Percentiles rank a stretch among this genome's conserved stretches.
phyloP scores from a whole-genome alignment of 2,113 vertebrate genomes.

The Coregonus clupeaformis region DNA sequence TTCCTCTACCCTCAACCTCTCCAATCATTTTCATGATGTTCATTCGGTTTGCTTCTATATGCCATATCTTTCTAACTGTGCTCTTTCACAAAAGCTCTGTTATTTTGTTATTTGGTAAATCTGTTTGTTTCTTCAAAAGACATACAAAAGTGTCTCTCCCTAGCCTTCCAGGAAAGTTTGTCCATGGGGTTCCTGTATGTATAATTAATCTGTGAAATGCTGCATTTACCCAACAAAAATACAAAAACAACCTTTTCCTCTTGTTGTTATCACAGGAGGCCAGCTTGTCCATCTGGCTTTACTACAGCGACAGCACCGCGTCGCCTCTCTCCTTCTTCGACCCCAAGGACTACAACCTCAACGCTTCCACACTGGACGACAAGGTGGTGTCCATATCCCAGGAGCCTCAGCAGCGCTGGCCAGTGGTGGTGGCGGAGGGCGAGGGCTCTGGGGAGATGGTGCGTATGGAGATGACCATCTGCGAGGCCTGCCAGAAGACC shows the following conservation, averaged over 20 bases:
- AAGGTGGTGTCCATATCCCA: constrained; percentile 84
- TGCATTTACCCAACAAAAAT: neutral
- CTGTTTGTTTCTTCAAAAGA: neutral
- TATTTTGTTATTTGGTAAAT: neutral
- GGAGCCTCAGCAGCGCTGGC: constrained; percentile 82
- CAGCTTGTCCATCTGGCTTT: constrained; percentile 91
- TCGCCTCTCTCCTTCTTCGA: constrained; percentile 89
- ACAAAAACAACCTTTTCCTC: constrained; percentile 12
- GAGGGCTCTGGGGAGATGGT: constrained; percentile 85
- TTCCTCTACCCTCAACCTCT: too few species aligned
- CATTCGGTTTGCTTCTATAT: too few species aligned
- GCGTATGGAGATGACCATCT: constrained; percentile 88
- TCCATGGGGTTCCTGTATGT: neutral
- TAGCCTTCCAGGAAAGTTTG: neutral
- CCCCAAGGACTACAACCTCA: constrained; percentile 92
- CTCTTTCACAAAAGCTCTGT: too few species aligned
- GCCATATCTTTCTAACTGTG: too few species aligned
- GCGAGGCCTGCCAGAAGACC: constrained; percentile 94
- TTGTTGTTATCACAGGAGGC: constrained; percentile 80
- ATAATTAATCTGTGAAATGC: neutral
- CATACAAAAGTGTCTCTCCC: neutral
- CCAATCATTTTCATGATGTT: too few species aligned
- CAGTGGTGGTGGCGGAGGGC: constrained; percentile 84
- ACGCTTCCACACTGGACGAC: constrained; percentile 85
- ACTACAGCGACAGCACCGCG: constrained; percentile 91